Percentiles rank a stretch among this genome's conserved stretches.
phyloP scores from a whole-genome alignment of 1,140 invertebrate genomes.

The Wiebesia pumilae region DNA sequence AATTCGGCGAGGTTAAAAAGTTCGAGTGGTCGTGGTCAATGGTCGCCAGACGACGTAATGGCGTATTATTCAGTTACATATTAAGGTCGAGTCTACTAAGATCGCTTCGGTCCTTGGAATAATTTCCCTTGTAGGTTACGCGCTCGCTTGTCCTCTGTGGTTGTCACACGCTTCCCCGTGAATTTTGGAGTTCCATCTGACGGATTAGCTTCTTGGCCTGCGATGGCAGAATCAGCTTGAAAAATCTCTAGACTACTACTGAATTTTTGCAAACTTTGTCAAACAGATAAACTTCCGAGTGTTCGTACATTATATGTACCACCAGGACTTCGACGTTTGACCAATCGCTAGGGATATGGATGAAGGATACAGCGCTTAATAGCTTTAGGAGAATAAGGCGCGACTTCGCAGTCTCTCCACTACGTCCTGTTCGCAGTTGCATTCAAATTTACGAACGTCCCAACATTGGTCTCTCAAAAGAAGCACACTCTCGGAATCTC shows the following conservation, averaged over 20 bases:
- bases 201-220: background rate
- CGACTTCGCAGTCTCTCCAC: too few relatives aligned
- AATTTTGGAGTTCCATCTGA: background rate
- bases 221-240: too few relatives aligned
- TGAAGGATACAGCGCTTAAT: too few relatives aligned
- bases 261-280: too few relatives aligned
- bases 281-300: too few relatives aligned
- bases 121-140: too few relatives aligned
- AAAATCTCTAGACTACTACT: too few relatives aligned
- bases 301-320: too few relatives aligned
- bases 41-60: background rate
- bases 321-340: too few relatives aligned
- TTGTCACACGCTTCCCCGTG: background rate
- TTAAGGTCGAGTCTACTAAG: conserved; percentile 15
- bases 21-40: background rate
- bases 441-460: background rate
- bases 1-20: background rate
- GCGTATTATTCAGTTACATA: background rate
- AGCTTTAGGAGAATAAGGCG: too few relatives aligned
- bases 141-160: background rate
- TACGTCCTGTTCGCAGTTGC: too few relatives aligned
- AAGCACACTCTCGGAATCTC: background rate
- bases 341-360: too few relatives aligned
- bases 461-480: background rate
- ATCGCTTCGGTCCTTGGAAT: background rate